Base-by-base conservation (phyloP, 1,140 invertebrate species). In the Drosophila paulistorum region DNA sequence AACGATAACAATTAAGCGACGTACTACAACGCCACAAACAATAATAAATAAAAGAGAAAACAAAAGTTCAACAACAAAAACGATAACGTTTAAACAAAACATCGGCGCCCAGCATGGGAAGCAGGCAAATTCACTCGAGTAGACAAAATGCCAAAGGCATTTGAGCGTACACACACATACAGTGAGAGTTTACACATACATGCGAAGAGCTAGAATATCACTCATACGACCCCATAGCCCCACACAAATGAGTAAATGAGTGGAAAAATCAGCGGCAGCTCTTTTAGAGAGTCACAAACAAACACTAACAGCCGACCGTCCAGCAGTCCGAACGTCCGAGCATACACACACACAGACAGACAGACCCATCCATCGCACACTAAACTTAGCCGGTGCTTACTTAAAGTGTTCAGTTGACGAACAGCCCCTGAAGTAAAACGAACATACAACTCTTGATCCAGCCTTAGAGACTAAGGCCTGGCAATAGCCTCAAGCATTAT, bases 41-140 rank as follows among this genome's bases (percentile, higher is more conserved):
- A 86, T 86, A 86, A 86, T 39, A 39, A 64, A 55, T 65, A 51
- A 51, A 51, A 51, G 9, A 11, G 75, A 63, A 39, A 11, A 39
- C 13, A 39, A 39, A 39, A 37, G 10, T 13, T 39, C 79, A 87
- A 75, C 79, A 86, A 86, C 83, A 86, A 86, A 79, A 86, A 86
- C 83, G 83, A 86, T 86, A 86, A 86, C 83, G 83, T 79, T 79
- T 74, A 86, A 87, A 86, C 83, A 86, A 86, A 86, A 86, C 83
- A 82, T 74, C 83, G 83, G 83, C 83, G 84, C 84, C 70, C 83
- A 89, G 83, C 74, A 89, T 63, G 63, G 60, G 26, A 73, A 89
- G 85, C 76, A 77, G 79, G 83, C 83, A 67, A 71, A 83, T 62
- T 61, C 83, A 86, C 76, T 86, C 79, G 68, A 87, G 67, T 70